A percentile compares a stretch with the other conserved stretches of the same genome.
phyloP scores from a whole-genome alignment of 2,113 vertebrate species.

The Grallaria varia region DNA sequence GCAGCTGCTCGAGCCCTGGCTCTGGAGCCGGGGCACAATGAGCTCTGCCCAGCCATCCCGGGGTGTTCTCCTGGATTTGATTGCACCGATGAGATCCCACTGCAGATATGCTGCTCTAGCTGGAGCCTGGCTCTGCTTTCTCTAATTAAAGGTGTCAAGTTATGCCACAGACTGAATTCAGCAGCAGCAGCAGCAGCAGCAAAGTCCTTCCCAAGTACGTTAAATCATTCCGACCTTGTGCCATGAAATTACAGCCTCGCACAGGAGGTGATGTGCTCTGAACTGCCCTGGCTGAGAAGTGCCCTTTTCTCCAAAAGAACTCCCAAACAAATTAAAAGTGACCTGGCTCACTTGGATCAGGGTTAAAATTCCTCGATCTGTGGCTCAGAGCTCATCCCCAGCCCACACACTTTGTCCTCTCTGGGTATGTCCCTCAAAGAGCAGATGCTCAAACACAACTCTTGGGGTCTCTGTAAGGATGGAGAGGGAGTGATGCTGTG shows the following conservation, averaged over 20 bases:
- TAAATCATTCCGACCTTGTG: not conserved
- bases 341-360: not conserved
- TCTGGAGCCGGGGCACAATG: rapidly evolving
- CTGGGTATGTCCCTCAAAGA: no score
- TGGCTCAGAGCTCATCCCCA: not conserved
- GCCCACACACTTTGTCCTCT: not conserved
- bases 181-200: not conserved
- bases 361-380: not conserved
- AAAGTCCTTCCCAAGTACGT: not conserved
- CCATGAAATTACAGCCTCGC: not conserved
- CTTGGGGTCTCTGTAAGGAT: not conserved
- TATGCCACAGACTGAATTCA: not conserved
- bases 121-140: not conserved
- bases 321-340: not conserved
- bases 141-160: conserved; percentile 18
- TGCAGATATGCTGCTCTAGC: not conserved
- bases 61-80: not conserved
- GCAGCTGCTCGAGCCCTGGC: not conserved
- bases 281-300: not conserved
- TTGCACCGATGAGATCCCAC: not conserved
- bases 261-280: not conserved
- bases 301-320: not conserved
- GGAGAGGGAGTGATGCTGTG: rapidly evolving
- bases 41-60: not conserved
- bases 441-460: not conserved